Evolutionary conservation across 2,888 invertebrate genomes (phyloP), one percentile per base, ranked within the genome.

Genomic region (Clanis bilineata): DNA sequence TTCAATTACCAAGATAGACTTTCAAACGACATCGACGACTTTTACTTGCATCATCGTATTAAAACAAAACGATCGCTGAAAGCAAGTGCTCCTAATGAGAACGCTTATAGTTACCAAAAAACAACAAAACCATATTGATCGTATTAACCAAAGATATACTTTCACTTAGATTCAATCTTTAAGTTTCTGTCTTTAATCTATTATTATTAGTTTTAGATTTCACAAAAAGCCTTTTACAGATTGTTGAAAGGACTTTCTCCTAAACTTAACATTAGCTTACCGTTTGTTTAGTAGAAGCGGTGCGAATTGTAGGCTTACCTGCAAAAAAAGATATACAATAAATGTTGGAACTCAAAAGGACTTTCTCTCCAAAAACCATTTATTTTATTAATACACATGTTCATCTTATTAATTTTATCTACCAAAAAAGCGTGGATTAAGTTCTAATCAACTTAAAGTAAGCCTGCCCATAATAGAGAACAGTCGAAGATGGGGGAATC

Each of bases 211-310:
- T 25, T 23, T 51, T 51, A 32, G 10, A 51, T 51, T 32, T 51
- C 51, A 51, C 51, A 32, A 51, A 51, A 18, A 32, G 51, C 51
- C 51, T 51, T 51, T 51, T 51, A 51, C 32, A 51, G 28, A 18
- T 32, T 32, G 18, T 47, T 28, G 47, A 28, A 28, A 47, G 51
- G 51, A 51, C 51, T 51, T 51, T 51, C 51, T 51, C 51, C 32
- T 18, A 4, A 25, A 51, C 15, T 15, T 7, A 25, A 9, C 9
- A n/a, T n/a, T n/a, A 18, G 18, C 51, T 51, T 51, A 51, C 51
- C 51, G 3, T 32, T 47, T 15, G 9, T n/a, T 23, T 51, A 18
- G 9, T 4, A 4, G 18, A 51, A 51, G 28, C 10, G 3, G 32
- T 18, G 51, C 15, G n/a, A 10, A 51, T 22, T 12, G 22, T 18